These are phyloP conservation scores for Artibeus lituratus DNA, from an alignment of 2,797 vertebrate species.

Conservation along the genomic window DNA sequence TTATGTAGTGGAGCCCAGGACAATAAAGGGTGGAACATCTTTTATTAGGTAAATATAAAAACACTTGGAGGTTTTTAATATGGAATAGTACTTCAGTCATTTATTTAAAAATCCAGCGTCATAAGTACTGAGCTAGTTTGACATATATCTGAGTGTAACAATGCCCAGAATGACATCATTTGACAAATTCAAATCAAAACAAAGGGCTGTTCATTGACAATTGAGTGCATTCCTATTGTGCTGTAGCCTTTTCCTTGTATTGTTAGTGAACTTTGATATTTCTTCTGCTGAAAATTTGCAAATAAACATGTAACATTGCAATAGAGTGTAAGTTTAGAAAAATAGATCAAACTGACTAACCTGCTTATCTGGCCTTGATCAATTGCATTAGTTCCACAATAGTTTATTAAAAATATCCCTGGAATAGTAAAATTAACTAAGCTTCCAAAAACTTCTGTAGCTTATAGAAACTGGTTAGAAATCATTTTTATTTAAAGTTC, in stretches of 20 bases:
- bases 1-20: neutral
- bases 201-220: neutral
- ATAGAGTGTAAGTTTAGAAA: neutral
- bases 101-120: conserved; percentile 13
- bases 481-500: neutral
- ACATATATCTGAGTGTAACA: neutral
- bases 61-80: neutral
- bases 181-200: neutral
- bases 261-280: neutral
- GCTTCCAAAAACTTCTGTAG: neutral
- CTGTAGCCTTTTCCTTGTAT: neutral
- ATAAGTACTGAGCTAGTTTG: neutral
- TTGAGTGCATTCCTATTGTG: neutral
- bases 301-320: conserved; percentile 3
- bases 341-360: neutral
- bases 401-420: neutral
- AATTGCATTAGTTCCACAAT: neutral
- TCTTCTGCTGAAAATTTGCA: neutral
- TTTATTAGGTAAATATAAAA: neutral
- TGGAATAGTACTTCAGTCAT: neutral
- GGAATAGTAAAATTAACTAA: neutral
- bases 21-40: neutral
- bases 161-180: neutral
- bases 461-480: neutral
- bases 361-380: neutral